phyloP scores from a whole-genome alignment of 2,888 invertebrate species.

The Anthrax anthrax region DNA sequence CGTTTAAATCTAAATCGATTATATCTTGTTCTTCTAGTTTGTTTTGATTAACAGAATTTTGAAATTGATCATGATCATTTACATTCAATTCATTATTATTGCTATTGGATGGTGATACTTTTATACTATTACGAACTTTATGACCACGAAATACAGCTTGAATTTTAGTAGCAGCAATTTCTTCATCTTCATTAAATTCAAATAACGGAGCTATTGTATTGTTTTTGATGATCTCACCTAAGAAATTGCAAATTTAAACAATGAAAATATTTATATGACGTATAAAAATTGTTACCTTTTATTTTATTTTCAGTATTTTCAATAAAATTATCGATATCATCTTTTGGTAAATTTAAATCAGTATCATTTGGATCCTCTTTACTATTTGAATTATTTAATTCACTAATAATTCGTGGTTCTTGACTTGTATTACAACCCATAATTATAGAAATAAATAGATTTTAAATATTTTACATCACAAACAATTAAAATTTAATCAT shows the following conservation, averaged over 20 bases:
- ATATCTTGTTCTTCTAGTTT: not conserved
- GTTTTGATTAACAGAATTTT: not conserved
- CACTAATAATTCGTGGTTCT: not conserved
- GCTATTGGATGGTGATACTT: constrained; percentile 18
- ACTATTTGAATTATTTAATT: not conserved
- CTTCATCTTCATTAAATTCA: constrained; percentile 13
- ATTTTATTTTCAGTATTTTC: not conserved
- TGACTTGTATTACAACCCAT: not conserved
- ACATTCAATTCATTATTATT: not conserved
- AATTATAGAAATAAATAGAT: too few relatives aligned
- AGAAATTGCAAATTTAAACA: too few relatives aligned
- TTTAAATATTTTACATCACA: too few relatives aligned
- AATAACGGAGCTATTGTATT: not conserved
- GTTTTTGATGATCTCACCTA: not conserved
- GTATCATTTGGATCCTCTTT: too few relatives aligned
- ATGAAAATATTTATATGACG: too few relatives aligned
- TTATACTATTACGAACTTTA: constrained; percentile 56
- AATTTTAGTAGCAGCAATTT: constrained; percentile 68
- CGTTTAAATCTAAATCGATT: not conserved
- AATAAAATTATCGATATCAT: too few relatives aligned
- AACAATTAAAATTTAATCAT: too few relatives aligned
- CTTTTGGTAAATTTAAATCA: too few relatives aligned
- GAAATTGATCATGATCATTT: not conserved
- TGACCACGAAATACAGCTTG: constrained; percentile 80
- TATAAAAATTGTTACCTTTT: not conserved